Evolutionary conservation across 2,113 vertebrate genomes (phyloP).

Genomic region (Aegithalos caudatus): DNA sequence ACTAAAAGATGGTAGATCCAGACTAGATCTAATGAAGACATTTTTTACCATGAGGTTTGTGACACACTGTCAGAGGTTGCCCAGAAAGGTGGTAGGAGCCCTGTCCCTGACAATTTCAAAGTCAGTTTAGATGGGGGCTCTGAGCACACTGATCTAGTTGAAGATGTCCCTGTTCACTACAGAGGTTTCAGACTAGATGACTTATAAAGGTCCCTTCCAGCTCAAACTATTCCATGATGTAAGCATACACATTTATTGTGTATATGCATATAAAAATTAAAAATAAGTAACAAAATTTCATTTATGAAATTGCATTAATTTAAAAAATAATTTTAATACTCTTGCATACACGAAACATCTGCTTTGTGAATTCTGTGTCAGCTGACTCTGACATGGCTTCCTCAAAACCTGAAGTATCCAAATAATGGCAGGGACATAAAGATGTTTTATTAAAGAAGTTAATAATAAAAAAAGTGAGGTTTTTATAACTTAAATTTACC

Average conservation of each 20-base stretch:
- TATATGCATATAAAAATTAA: not conserved
- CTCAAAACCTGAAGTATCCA: not conserved
- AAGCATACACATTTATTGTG: too few species aligned
- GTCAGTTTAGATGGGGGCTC: rapidly evolving
- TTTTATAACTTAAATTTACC: not conserved
- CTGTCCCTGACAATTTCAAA: not conserved
- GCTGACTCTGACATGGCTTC: not conserved
- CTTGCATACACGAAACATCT: not conserved
- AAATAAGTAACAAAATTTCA: not conserved
- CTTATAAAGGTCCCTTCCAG: not conserved
- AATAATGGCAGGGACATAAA: not conserved
- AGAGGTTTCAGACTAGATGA: not conserved
- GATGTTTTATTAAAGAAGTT: not conserved
- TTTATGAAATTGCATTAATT: not conserved
- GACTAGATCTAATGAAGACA: not conserved
- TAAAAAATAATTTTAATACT: not conserved
- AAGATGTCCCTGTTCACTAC: not conserved
- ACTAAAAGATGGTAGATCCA: not conserved
- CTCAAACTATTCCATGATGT: not conserved
- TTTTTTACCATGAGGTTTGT: not conserved
- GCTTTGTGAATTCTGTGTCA: not conserved
- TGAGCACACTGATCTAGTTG: not conserved
- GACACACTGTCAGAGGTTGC: not conserved
- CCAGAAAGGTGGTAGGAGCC: not conserved
- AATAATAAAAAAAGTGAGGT: not conserved